Base-by-base conservation (phyloP, 2,113 vertebrate genomes). In the Oriolus oriolus region DNA sequence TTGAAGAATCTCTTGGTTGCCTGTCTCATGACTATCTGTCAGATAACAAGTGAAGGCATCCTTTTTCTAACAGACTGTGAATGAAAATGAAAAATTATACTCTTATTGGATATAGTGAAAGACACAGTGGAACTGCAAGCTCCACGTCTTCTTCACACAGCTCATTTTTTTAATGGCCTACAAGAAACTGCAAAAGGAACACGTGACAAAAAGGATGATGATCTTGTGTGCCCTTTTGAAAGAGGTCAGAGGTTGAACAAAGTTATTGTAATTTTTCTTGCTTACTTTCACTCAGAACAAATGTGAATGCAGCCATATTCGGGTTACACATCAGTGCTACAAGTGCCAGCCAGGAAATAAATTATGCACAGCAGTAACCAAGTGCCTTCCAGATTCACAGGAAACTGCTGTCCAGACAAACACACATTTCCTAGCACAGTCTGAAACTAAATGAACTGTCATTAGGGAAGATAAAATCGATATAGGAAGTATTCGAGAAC, bases 381-480 rank as follows among this genome's bases (percentile, higher is more conserved):
- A 84, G 61, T 47, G 70, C 44, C 49, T 95, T 92, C 76, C 93
- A 95, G 66, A 92, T 86, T 94, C 57, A 75, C 69, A 69, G 63
- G 54, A 96, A 94, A 69, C 79, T 86, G 54, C 35, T 74, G 54
- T 64, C 28, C 83, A 80, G 80, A 31, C 41, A 94, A 80, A 80
- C n/a, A 73, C 39, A 60, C 35, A 61, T 83, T 94, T 83, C 61
- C 83, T 76, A 69, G 31, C 50, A 76, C 8, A 16, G 41, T 80
- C 83, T 89, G 66, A 92, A 80, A 90, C n/a, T 26, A 86, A 90
- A 80, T 89, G 68, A 89, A 22, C 68, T 80, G 26, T 64, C 79
- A 92, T 92, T 88, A 90, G 23, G 41, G 63, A 86, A 90, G 63
- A 68, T 37, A 83, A 90, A 64, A 69, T 31, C 0, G 0, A 30